phyloP scores from a whole-genome alignment of 2,797 vertebrate species.

The Borostomias antarcticus region DNA sequence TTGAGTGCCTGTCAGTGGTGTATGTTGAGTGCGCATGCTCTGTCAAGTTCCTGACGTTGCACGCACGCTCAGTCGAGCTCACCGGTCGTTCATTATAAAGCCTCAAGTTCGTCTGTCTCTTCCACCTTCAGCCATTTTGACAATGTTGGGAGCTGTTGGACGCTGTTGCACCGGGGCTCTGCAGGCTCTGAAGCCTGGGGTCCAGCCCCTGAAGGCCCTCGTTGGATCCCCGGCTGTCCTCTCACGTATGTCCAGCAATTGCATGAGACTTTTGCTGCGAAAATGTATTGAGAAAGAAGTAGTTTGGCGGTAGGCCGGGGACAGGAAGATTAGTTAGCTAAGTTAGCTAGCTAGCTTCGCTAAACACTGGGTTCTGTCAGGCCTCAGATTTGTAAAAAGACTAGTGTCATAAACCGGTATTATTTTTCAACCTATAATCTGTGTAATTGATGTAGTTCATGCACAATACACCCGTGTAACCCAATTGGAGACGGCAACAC shows the following conservation, averaged over 20 bases:
- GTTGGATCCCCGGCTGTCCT: constrained; percentile 76
- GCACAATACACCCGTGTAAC: accelerated
- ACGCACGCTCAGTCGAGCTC: constrained; percentile 63
- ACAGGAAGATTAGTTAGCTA: neutral
- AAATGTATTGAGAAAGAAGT: neutral
- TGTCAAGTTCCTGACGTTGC: neutral
- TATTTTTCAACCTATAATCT: accelerated
- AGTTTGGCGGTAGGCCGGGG: neutral
- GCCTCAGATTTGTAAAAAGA: constrained; percentile 45
- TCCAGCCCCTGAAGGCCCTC: constrained; percentile 73
- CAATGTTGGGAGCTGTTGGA: constrained; percentile 65
- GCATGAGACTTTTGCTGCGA: neutral
- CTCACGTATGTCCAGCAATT: constrained; percentile 69
- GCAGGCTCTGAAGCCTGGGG: constrained; percentile 62
- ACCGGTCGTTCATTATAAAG: constrained; percentile 66
- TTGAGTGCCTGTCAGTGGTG: constrained; percentile 18
- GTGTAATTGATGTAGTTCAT: neutral
- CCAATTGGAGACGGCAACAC: accelerated
- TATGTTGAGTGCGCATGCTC: constrained; percentile 54
- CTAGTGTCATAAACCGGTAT: neutral
- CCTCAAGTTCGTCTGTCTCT: constrained; percentile 51
- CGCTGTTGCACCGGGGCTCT: constrained; percentile 64
- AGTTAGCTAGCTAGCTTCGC: constrained; percentile 59
- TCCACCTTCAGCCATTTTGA: constrained; percentile 75
- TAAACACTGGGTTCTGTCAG: constrained; percentile 46